A percentile compares a stretch with the other conserved stretches of the same genome.
These are phyloP conservation scores for Pelosia muscerda DNA, from an alignment of 2,888 invertebrate genomes.

Conservation along the genomic window DNA sequence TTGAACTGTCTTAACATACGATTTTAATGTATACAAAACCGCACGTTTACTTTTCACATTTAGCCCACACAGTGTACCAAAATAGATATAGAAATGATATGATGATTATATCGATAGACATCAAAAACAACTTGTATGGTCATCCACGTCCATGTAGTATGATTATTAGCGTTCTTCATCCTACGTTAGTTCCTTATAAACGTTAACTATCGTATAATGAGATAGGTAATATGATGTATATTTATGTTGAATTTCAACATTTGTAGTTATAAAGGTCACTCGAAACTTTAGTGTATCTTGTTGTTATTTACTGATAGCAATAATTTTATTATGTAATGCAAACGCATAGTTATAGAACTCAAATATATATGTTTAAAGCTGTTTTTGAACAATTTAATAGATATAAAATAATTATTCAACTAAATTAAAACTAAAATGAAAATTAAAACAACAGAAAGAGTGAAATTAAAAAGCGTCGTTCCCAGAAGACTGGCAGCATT, in stretches of 20 bases:
- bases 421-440: too few species aligned
- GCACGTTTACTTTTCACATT: constrained; percentile 17
- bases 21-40: not conserved
- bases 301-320: too few species aligned
- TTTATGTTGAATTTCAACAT: constrained; percentile 3
- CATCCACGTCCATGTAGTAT: not conserved
- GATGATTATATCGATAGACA: constrained; percentile 28
- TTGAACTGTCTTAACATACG: not conserved
- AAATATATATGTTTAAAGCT: too few species aligned
- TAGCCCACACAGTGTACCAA: constrained; percentile 36
- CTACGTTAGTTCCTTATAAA: constrained; percentile 5
- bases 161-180: not conserved
- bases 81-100: constrained; percentile 29
- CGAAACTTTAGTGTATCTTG: too few species aligned
- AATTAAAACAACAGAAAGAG: too few species aligned
- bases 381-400: too few species aligned
- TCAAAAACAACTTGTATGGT: constrained; percentile 28
- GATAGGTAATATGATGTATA: not conserved
- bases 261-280: not conserved
- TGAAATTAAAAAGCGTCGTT: too few species aligned
- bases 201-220: not conserved
- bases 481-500: too few species aligned
- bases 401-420: too few species aligned
- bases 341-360: too few species aligned
- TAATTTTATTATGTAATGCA: too few species aligned